These are phyloP conservation scores for Brachionus manjavacas DNA, from an alignment of 1,140 invertebrate genomes.

Conservation along the genomic window DNA sequence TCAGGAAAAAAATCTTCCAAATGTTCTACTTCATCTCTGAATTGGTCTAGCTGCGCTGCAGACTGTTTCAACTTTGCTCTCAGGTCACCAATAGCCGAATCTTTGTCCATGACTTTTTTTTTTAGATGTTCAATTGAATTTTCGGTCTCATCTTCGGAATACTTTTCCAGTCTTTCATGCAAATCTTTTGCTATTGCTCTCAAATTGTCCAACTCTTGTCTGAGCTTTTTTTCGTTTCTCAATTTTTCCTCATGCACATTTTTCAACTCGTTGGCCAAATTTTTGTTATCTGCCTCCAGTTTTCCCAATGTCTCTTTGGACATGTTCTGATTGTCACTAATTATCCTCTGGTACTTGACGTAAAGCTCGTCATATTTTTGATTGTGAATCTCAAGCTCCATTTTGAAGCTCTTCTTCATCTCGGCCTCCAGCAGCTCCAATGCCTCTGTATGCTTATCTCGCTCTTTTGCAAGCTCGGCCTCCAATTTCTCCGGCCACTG, in stretches of 20 bases:
- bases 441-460: not conserved
- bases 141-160: not conserved
- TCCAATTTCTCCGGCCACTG: slow-evolving; percentile 30
- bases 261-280: not conserved
- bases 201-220: slow-evolving; percentile 32
- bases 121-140: not conserved
- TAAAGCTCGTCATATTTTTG: slow-evolving; percentile 33
- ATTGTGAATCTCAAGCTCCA: slow-evolving; percentile 34
- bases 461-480: slow-evolving; percentile 7
- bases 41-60: not conserved
- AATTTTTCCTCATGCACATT: slow-evolving; percentile 31
- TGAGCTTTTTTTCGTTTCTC: slow-evolving; percentile 30
- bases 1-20: not conserved
- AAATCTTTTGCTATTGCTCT: slow-evolving; percentile 23
- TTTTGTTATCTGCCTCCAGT: slow-evolving; percentile 8
- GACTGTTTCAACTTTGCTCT: not conserved
- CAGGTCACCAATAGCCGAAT: not conserved
- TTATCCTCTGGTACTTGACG: slow-evolving; percentile 4
- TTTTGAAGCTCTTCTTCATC: slow-evolving; percentile 27
- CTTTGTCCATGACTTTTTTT: not conserved
- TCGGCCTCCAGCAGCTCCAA: not conserved
- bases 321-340: not conserved
- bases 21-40: slow-evolving; percentile 15
- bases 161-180: slow-evolving; percentile 32
- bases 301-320: not conserved